Evolutionary conservation across 2,888 invertebrate genomes (phyloP), one percentile per base, ranked within the genome.

Genomic region (Pheosia gnoma): DNA sequence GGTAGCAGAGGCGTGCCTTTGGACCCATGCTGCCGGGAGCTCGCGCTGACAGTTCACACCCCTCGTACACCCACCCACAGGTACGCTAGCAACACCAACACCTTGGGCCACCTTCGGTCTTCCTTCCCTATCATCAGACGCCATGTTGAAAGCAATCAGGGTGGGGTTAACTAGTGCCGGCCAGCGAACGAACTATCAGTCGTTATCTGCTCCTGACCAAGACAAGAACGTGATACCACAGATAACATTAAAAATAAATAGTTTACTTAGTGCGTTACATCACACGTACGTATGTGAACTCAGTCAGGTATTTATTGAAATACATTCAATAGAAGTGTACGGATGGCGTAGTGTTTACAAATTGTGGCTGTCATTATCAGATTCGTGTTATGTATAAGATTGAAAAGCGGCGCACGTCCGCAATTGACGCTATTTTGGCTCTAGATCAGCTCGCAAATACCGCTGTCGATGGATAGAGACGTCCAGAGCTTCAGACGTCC

Each of bases 11-110:
- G 79, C 79, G 81, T 80, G 82, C 79, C 72, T 79, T 71, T 83
- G 82, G 83, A 90, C 90, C 86, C 88, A 92, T 93, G 93, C 89
- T 87, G 87, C 82, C 84, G 86, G 88, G 86, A 86, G 83, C 84
- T 87, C 83, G 83, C 82, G 80, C 81, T 74, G 72, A 81, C 70
- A 79, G 74, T 78, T 82, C 86, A 83, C 85, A 90, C 83, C 84
- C 85, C 84, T 84, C 86, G 76, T 79, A 83, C 84, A 86, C 83
- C 84, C 84, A 87, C 82, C 86, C 84, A 83, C 84, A 87, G 90
- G 92, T 91, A 78, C 65, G 62, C 37, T 5, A 43, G 9, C 7
- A 8, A 9, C 41, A 47, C 43, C 36, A 37, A 63, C 56, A 56
- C 45, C 59, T 25, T 49, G 38, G 37, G 55, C 58, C 25, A 25